These are phyloP conservation scores for Orussus abietinus DNA, from an alignment of 1,140 invertebrate genomes.

Conservation along the genomic window DNA sequence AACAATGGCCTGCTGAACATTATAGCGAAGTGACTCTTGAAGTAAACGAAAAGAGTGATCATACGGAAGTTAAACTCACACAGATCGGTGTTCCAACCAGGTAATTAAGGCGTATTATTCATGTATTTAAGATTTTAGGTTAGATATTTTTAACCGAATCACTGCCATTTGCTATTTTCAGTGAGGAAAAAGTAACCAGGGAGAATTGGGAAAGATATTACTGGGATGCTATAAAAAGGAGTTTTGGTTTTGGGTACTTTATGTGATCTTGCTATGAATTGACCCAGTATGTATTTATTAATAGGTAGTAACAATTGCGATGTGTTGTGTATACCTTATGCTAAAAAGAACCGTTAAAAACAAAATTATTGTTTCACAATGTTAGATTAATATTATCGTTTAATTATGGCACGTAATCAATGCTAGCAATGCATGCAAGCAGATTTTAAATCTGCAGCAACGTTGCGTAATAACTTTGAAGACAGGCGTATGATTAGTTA, in stretches of 20 bases:
- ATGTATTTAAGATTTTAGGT: slow-evolving; percentile 6
- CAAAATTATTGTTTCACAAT: too few species aligned
- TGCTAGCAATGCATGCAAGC: too few species aligned
- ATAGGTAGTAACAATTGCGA: slow-evolving; percentile 33
- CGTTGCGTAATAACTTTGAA: too few species aligned
- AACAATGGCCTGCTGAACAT: slow-evolving; percentile 90
- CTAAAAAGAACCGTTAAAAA: too few species aligned
- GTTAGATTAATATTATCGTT: too few species aligned
- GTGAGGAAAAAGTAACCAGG: slow-evolving; percentile 75
- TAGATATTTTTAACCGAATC: background rate
- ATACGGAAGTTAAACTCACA: slow-evolving; percentile 73
- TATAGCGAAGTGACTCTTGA: slow-evolving; percentile 84
- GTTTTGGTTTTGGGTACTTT: slow-evolving; percentile 86
- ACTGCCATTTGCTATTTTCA: slow-evolving; percentile 35
- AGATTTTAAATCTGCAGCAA: too few species aligned
- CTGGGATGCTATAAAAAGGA: slow-evolving; percentile 87
- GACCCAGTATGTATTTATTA: slow-evolving; percentile 33
- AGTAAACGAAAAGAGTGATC: slow-evolving; percentile 80
- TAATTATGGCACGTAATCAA: too few species aligned
- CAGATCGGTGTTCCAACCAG: slow-evolving; percentile 77
- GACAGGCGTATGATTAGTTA: too few species aligned
- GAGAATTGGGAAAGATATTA: slow-evolving; percentile 91
- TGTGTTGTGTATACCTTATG: too few species aligned
- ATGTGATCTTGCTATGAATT: slow-evolving; percentile 55
- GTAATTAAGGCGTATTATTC: slow-evolving; percentile 33